phyloP scores from a whole-genome alignment of 1,140 invertebrate genomes.

The Andricus grossulariae region DNA sequence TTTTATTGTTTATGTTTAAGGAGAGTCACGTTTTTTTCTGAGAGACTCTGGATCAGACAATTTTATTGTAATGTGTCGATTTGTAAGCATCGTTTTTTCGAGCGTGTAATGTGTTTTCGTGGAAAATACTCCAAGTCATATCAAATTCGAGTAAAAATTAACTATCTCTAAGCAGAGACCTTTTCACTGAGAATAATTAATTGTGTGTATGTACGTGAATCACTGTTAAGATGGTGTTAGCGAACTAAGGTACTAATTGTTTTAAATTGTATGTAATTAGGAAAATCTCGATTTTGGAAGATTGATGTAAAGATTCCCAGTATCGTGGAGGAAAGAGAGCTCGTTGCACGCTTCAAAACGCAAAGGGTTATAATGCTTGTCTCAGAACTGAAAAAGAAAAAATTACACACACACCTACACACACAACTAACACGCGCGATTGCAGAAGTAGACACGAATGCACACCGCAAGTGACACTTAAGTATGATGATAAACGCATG shows the following conservation, averaged over 20 bases:
- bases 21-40: neutral
- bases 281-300: conserved; percentile 10
- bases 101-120: conserved; percentile 3
- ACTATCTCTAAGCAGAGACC: conserved; percentile 19
- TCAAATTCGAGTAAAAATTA: conserved; percentile 20
- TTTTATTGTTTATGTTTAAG: neutral
- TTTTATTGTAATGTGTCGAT: neutral
- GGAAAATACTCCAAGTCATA: conserved; percentile 14
- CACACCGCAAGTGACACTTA: conserved; percentile 55
- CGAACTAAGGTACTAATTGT: conserved; percentile 2
- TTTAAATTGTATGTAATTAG: conserved; percentile 19
- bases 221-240: conserved; percentile 22
- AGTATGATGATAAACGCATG: conserved; percentile 56
- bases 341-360: conserved; percentile 11
- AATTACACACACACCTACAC: conserved; percentile 24
- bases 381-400: neutral
- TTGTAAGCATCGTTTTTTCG: conserved; percentile 1
- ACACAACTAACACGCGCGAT: conserved; percentile 44
- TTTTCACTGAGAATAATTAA: conserved; percentile 29
- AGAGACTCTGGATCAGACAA: conserved; percentile 6
- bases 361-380: neutral
- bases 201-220: conserved; percentile 23
- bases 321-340: neutral
- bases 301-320: neutral
- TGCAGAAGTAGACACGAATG: conserved; percentile 47